Conservation (phyloP, 2,888 invertebrate genomes). For the Spatulosminthurus flaviceps region DNA sequence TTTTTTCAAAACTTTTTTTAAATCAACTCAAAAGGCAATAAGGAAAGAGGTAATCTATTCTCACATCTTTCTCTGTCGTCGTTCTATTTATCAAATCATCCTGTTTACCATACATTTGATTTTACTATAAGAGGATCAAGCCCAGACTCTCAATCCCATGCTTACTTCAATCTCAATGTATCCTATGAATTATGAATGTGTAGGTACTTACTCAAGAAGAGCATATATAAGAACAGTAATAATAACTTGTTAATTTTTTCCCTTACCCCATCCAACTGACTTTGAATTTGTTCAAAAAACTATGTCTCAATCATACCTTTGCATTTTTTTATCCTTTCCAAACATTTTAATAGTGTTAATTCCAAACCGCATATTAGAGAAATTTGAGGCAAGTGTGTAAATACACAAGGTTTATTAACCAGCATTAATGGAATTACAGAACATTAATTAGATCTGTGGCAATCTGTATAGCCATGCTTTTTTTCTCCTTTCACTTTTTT, state of each 20-base stretch:
- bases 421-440: not conserved
- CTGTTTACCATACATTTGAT: slow-evolving; percentile 34
- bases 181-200: no score
- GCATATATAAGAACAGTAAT: not conserved
- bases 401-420: not conserved
- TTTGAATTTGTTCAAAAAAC: not conserved
- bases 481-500: no score
- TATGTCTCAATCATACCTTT: not conserved
- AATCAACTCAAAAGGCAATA: slow-evolving; percentile 47
- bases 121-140: slow-evolving; percentile 20
- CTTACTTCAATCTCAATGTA: not conserved
- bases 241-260: not conserved
- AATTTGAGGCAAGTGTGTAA: no score
- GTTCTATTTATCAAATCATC: slow-evolving; percentile 42
- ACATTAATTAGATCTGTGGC: not conserved
- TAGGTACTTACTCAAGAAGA: no score
- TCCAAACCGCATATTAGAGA: not conserved
- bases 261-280: not conserved
- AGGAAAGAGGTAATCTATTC: slow-evolving; percentile 47
- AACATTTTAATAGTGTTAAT: not conserved
- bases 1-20: slow-evolving; percentile 41
- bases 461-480: no score
- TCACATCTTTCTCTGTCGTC: slow-evolving; percentile 33
- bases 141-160: not conserved
- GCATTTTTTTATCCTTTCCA: not conserved